Conservation (phyloP, 2,797 vertebrate species). For the Columba guinea region DNA sequence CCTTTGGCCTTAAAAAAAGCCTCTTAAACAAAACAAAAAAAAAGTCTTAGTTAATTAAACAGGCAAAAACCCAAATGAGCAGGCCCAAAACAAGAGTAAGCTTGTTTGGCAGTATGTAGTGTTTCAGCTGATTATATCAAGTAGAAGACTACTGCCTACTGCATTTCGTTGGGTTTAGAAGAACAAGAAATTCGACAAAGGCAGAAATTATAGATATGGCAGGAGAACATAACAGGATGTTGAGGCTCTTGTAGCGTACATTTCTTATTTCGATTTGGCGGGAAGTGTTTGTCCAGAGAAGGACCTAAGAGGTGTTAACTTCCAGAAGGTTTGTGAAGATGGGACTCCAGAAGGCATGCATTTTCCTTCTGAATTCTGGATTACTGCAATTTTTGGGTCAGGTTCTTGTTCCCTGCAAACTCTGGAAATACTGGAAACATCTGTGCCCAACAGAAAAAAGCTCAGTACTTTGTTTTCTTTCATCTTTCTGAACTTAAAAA, state of each 20-base stretch:
- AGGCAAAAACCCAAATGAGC: not conserved
- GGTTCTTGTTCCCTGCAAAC: not conserved
- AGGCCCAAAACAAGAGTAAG: slow-evolving; percentile 12
- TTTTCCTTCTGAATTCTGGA: slow-evolving; percentile 4
- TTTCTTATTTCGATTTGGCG: not conserved
- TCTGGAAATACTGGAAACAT: slow-evolving; percentile 44
- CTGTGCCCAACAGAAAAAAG: slow-evolving; percentile 11
- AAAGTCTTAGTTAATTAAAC: slow-evolving; percentile 45
- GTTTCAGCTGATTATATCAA: slow-evolving; percentile 27
- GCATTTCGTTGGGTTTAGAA: not conserved
- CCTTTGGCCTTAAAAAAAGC: slow-evolving; percentile 5
- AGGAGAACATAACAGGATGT: not conserved
- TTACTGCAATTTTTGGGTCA: not conserved
- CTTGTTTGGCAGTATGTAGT: not conserved
- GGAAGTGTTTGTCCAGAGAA: not conserved
- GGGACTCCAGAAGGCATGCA: not conserved
- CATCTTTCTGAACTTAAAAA: slow-evolving; percentile 68
- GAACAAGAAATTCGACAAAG: not conserved
- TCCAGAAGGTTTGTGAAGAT: slow-evolving; percentile 11
- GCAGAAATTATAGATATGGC: not conserved
- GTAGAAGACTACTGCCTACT: not conserved
- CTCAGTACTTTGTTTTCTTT: slow-evolving; percentile 64
- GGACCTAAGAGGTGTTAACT: not conserved
- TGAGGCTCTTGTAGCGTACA: accelerated
- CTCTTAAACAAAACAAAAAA: not conserved